These are phyloP conservation scores for Rhopalosiphum nymphaeae DNA, from an alignment of 2,888 invertebrate species.

Conservation along the genomic window DNA sequence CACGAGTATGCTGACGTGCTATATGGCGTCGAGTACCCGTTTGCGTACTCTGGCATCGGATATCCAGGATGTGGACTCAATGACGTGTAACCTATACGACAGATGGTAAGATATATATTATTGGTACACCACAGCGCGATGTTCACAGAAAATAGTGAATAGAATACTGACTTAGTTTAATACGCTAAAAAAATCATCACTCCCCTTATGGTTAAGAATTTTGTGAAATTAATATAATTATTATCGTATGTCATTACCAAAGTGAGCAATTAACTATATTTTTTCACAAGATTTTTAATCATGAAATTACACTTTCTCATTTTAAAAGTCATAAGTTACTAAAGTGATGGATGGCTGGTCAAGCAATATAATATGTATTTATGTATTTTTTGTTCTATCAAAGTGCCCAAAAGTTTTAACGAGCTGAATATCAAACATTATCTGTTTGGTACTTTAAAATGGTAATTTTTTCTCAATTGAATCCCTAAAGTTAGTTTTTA, in stretches of 20 bases:
- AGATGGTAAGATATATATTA: background rate
- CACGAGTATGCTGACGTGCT: slow-evolving; percentile 76
- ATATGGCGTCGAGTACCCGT: slow-evolving; percentile 84
- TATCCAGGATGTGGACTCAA: slow-evolving; percentile 84
- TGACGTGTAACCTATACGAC: slow-evolving; percentile 79
- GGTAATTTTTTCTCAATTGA: background rate
- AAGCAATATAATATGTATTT: no score
- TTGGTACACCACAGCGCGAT: background rate
- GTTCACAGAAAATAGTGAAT: background rate
- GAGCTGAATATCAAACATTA: background rate
- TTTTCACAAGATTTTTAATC: background rate
- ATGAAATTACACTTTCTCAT: background rate
- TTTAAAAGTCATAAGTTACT: background rate
- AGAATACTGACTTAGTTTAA: background rate
- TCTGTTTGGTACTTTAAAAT: background rate
- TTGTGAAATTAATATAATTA: background rate
- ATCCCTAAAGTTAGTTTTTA: background rate
- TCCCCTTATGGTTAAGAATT: background rate
- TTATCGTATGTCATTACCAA: background rate
- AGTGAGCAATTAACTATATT: background rate
- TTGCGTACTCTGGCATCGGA: slow-evolving; percentile 72
- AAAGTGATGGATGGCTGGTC: background rate
- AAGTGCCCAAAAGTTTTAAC: no score
- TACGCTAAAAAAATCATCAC: background rate
- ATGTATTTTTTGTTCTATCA: background rate